Percentiles rank a stretch among this genome's conserved stretches.
These are phyloP conservation scores for Caenorhabditis parvicauda DNA, from an alignment of 2,888 invertebrate genomes.

Conservation along the genomic window DNA sequence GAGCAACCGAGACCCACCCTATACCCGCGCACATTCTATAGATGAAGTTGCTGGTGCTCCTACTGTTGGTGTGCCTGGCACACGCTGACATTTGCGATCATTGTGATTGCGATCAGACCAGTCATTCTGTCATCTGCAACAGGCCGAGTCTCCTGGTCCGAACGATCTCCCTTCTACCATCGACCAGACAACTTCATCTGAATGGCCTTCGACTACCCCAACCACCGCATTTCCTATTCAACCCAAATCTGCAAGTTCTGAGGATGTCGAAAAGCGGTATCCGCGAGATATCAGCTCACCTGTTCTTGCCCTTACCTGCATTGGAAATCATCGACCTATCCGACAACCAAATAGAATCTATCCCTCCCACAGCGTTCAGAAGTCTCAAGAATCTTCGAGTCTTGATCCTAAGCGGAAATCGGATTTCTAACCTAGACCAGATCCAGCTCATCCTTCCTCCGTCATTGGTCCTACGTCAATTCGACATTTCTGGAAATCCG, in stretches of 20 bases:
- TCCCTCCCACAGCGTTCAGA: constrained; percentile 46
- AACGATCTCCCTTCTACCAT: constrained; percentile 33
- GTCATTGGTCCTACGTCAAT: constrained; percentile 40
- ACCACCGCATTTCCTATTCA: constrained; percentile 53
- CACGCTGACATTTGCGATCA: constrained; percentile 30
- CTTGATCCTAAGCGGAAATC: constrained; percentile 45
- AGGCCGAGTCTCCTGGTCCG: constrained; percentile 32
- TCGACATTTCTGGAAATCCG: constrained; percentile 48
- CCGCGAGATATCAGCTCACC: constrained; percentile 35
- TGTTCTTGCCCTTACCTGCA: constrained; percentile 48
- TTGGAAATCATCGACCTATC: constrained; percentile 45
- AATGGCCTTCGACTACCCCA: constrained; percentile 37
- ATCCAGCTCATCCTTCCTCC: constrained; percentile 43
- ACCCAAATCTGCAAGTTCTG: constrained; percentile 38
- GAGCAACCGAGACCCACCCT: no score
- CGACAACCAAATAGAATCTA: constrained; percentile 45
- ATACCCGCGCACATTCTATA: no score
- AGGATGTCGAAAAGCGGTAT: constrained; percentile 48
- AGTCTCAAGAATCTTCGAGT: constrained; percentile 35
- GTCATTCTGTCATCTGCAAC: constrained; percentile 27
- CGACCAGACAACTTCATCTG: constrained; percentile 18
- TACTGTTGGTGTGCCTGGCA: not conserved
- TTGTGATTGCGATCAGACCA: constrained; percentile 33
- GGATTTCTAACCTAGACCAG: constrained; percentile 39
- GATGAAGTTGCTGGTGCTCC: constrained; percentile 13